These are phyloP conservation scores for Salvelinus fontinalis DNA, from an alignment of 2,113 vertebrate genomes.

Conservation along the genomic window DNA sequence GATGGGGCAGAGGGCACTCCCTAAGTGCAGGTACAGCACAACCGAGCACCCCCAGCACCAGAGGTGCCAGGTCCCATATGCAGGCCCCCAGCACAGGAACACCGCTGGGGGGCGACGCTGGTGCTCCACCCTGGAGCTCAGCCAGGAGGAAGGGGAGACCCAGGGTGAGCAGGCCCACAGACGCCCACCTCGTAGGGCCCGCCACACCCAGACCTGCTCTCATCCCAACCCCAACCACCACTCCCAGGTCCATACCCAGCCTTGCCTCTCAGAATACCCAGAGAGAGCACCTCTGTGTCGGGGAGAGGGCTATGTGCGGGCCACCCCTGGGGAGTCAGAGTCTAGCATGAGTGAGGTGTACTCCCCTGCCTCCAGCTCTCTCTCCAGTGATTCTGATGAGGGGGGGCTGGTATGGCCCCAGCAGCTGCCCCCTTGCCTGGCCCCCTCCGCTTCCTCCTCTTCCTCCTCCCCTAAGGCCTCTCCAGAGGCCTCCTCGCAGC, in stretches of 20 bases:
- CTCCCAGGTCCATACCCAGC: slow-evolving; percentile 41
- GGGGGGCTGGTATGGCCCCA: slow-evolving; percentile 92
- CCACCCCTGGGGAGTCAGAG: slow-evolving; percentile 68
- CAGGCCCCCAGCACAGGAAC: slow-evolving; percentile 47
- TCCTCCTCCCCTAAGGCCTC: slow-evolving; percentile 62
- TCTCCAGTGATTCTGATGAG: slow-evolving; percentile 86
- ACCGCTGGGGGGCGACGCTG: slow-evolving; percentile 71
- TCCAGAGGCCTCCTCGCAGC: slow-evolving; percentile 55
- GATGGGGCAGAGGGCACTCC: slow-evolving; percentile 63
- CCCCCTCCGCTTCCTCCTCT: slow-evolving; percentile 41
- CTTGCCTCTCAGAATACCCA: slow-evolving; percentile 50
- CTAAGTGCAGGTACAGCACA: slow-evolving; percentile 78
- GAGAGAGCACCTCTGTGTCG: slow-evolving; percentile 65
- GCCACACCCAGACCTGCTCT: slow-evolving; percentile 36
- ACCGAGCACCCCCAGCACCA: slow-evolving; percentile 65
- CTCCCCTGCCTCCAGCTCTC: slow-evolving; percentile 80
- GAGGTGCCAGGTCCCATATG: slow-evolving; percentile 47
- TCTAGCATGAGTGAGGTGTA: slow-evolving; percentile 83
- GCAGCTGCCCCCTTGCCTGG: slow-evolving; percentile 79
- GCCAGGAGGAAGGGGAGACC: slow-evolving; percentile 71
- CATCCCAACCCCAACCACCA: slow-evolving; percentile 26
- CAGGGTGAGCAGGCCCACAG: slow-evolving; percentile 40
- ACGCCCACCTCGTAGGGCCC: slow-evolving; percentile 43
- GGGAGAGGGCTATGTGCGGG: slow-evolving; percentile 51
- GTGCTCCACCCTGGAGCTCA: slow-evolving; percentile 87